These are phyloP conservation scores for Hyperopisus bebe DNA, from an alignment of 2,113 vertebrate genomes.

Conservation along the genomic window DNA sequence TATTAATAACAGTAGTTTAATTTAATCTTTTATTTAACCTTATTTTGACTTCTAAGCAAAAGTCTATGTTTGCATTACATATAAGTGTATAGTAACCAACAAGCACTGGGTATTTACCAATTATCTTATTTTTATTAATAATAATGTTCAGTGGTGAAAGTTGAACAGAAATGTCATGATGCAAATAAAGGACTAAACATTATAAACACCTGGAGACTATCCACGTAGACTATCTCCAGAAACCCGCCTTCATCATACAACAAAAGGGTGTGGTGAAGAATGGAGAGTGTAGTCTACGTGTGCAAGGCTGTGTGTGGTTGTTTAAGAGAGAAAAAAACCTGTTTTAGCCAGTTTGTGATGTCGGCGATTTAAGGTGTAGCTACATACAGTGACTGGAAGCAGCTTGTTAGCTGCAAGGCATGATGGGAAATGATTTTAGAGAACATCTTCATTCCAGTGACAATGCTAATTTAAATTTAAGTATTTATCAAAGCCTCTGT, in stretches of 20 bases:
- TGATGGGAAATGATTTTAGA: neutral
- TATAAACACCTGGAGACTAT: neutral
- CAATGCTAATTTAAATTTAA: neutral
- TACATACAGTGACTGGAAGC: neutral
- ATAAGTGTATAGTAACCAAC: neutral
- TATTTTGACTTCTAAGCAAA: neutral
- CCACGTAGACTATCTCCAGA: neutral
- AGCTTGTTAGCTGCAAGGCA: neutral
- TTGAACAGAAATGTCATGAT: neutral
- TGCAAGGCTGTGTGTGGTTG: neutral
- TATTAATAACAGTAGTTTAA: neutral
- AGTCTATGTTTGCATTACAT: neutral
- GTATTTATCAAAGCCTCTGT: neutral
- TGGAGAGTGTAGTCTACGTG: neutral
- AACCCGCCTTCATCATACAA: neutral
- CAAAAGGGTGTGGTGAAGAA: neutral
- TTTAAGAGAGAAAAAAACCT: neutral
- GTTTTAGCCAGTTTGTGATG: neutral
- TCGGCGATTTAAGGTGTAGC: neutral
- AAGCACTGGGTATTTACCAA: neutral
- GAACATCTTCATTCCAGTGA: neutral
- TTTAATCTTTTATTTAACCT: neutral
- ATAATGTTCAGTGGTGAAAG: neutral
- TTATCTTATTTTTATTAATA: neutral
- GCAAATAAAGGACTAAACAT: neutral